Percentiles rank a stretch among this genome's conserved stretches.
These are phyloP conservation scores for Charina bottae DNA, from an alignment of 2,113 vertebrate species.

Conservation along the genomic window DNA sequence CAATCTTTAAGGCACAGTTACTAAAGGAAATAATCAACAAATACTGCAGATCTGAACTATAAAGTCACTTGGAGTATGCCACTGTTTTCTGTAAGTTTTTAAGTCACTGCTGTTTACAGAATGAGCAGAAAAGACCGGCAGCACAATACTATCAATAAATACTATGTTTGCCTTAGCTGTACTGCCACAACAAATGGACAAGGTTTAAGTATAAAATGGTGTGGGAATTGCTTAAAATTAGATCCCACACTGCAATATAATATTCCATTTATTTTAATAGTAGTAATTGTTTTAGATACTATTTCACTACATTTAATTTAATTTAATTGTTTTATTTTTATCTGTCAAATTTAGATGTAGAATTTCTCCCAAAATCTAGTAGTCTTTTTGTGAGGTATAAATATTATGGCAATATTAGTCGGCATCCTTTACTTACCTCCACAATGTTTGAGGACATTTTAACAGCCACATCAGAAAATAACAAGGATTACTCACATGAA, in stretches of 20 bases:
- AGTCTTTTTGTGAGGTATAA: not conserved
- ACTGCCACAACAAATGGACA: not conserved
- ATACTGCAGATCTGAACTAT: not conserved
- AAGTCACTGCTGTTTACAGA: not conserved
- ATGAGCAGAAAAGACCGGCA: not conserved
- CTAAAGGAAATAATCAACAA: not conserved
- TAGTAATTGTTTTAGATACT: accelerated
- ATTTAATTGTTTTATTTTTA: not conserved
- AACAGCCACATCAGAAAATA: not conserved
- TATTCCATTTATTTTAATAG: accelerated
- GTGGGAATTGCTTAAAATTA: not conserved
- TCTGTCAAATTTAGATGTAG: not conserved
- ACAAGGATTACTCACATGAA: not conserved
- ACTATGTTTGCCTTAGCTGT: not conserved
- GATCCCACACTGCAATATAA: not conserved
- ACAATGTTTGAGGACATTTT: not conserved
- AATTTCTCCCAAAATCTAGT: not conserved
- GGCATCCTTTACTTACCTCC: not conserved
- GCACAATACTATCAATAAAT: not conserved
- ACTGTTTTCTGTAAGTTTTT: not conserved
- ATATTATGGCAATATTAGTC: not conserved
- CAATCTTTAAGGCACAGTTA: not conserved
- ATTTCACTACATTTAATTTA: accelerated
- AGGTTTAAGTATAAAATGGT: not conserved
- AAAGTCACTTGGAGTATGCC: not conserved